These are phyloP conservation scores for Eristalis tenax DNA, from an alignment of 2,888 invertebrate species.

Conservation along the genomic window DNA sequence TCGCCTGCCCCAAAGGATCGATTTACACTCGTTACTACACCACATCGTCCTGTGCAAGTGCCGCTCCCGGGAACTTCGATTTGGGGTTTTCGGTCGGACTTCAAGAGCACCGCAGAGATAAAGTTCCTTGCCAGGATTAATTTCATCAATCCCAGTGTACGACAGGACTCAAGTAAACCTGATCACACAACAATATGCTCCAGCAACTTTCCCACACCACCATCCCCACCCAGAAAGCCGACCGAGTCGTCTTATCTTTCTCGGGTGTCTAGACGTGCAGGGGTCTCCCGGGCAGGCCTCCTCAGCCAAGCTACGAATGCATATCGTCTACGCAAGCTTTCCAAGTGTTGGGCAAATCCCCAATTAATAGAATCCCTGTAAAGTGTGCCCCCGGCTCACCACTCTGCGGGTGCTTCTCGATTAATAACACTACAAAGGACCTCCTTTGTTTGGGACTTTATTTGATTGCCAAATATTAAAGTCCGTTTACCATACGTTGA, in stretches of 20 bases:
- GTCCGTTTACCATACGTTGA: conserved; percentile 58
- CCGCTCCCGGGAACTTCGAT: not conserved
- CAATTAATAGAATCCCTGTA: conserved; percentile 47
- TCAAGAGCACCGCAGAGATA: conserved; percentile 1
- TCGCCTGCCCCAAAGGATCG: not conserved
- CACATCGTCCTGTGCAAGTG: conserved; percentile 1
- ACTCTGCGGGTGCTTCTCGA: conserved; percentile 25
- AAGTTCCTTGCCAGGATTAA: conserved; percentile 14
- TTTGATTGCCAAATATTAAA: conserved; percentile 62
- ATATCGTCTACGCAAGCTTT: conserved; percentile 5
- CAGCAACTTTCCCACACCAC: not conserved
- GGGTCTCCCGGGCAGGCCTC: conserved; percentile 3
- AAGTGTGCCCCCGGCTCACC: conserved; percentile 16
- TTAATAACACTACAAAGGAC: conserved; percentile 46
- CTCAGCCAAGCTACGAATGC: conserved; percentile 20
- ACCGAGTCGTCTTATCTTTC: not conserved
- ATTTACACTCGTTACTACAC: conserved; percentile 7
- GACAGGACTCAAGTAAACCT: not conserved
- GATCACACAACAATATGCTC: not conserved
- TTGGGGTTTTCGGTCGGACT: not conserved
- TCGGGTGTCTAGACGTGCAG: conserved; percentile 17
- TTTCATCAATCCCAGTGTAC: conserved; percentile 20
- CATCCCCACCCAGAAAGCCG: no score
- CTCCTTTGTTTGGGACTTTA: conserved; percentile 50
- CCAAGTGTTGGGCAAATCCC: conserved; percentile 34